phyloP scores from a whole-genome alignment of 2,797 vertebrate species.

The Sarcoramphus papa region DNA sequence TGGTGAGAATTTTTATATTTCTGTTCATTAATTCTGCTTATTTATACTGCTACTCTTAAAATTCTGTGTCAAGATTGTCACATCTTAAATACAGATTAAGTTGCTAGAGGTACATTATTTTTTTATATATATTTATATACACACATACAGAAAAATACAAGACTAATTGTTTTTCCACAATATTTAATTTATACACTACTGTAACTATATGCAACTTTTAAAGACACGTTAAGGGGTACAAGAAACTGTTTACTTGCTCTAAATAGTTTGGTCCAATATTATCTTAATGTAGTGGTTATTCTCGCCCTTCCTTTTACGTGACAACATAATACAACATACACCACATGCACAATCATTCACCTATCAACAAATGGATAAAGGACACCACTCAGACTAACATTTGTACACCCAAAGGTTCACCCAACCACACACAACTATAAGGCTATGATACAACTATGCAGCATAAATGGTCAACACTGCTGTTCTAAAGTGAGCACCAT shows the following conservation, averaged over 20 bases:
- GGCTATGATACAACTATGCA: conserved; percentile 90
- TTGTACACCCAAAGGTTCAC: conserved; percentile 66
- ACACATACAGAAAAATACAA: conserved; percentile 83
- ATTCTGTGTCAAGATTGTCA: conserved; percentile 72
- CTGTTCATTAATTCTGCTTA: conserved; percentile 59
- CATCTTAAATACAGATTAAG: conserved; percentile 79
- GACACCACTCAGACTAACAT: conserved; percentile 82
- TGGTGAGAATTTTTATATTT: conserved; percentile 45
- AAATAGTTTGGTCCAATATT: conserved; percentile 93
- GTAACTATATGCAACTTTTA: conserved; percentile 91
- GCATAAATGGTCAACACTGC: conserved; percentile 86
- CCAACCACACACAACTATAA: conserved; percentile 83
- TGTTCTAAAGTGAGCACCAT: conserved; percentile 85
- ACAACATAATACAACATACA: conserved; percentile 78
- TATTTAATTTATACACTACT: conserved; percentile 94
- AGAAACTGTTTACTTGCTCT: conserved; percentile 81
- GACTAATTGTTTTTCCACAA: conserved; percentile 84
- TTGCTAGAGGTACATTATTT: conserved; percentile 78
- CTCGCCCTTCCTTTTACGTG: conserved; percentile 72
- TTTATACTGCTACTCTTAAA: conserved; percentile 70
- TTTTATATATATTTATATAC: conserved; percentile 74
- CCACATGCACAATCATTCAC: conserved; percentile 93
- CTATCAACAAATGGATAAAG: conserved; percentile 76
- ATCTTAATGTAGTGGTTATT: conserved; percentile 78
- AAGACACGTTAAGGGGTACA: conserved; percentile 89